Percentiles rank a stretch among this genome's conserved stretches.
Evolutionary conservation across 1,140 invertebrate species (phyloP).

Genomic region (Drosophila nigromelanica): DNA sequence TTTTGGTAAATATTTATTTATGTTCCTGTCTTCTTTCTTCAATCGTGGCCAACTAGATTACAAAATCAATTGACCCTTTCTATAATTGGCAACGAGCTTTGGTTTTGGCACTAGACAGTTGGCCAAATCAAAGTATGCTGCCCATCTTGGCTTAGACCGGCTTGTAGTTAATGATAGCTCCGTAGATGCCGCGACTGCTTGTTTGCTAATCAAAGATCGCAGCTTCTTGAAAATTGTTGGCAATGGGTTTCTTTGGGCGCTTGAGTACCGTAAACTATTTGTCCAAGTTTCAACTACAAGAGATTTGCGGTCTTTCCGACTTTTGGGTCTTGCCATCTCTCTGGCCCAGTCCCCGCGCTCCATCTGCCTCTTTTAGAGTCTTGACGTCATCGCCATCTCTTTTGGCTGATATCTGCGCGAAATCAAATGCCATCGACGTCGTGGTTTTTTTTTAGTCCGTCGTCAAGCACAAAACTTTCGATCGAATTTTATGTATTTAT

Average conservation of each 20-base stretch:
- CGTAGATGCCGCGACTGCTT: constrained; percentile 36
- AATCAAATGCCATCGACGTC: constrained; percentile 72
- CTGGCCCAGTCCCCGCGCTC: background rate
- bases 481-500: constrained; percentile 79
- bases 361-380: background rate
- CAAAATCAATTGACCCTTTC: background rate
- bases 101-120: constrained; percentile 46
- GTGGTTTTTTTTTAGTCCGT: constrained; percentile 29
- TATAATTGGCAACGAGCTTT: constrained; percentile 1
- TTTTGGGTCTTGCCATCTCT: constrained; percentile 17
- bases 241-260: constrained; percentile 47
- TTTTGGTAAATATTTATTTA: no score
- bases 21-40: background rate
- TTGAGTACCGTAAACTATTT: constrained; percentile 78
- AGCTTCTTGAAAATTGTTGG: constrained; percentile 67
- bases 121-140: constrained; percentile 51
- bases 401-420: constrained; percentile 63
- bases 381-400: constrained; percentile 65
- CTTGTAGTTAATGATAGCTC: constrained; percentile 67
- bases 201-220: constrained; percentile 75
- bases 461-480: constrained; percentile 75
- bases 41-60: background rate
- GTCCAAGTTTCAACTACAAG: constrained; percentile 73
- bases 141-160: constrained; percentile 25
- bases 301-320: constrained; percentile 23